Percentiles rank a stretch among this genome's conserved stretches.
Conservation (phyloP, 2,113 vertebrate species). For the Tragelaphus strepsiceros region DNA sequence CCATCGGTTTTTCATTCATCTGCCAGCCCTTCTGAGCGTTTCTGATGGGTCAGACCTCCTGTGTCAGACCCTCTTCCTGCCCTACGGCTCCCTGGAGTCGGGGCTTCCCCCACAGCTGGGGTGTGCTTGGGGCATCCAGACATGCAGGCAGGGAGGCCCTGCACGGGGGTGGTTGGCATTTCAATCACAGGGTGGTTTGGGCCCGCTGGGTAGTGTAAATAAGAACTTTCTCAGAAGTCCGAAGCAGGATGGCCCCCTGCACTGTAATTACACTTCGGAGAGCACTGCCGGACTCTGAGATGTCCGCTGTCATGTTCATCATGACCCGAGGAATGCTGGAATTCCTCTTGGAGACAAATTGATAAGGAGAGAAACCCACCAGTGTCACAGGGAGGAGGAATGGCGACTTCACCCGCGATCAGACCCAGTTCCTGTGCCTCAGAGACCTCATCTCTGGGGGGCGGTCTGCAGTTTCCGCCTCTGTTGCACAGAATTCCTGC, state of each 20-base stretch:
- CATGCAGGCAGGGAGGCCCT: not conserved
- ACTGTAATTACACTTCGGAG: accelerated
- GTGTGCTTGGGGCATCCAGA: not conserved
- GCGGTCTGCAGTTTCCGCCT: accelerated
- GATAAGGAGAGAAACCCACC: accelerated
- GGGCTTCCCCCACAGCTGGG: accelerated
- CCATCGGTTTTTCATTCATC: accelerated
- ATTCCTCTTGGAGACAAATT: not conserved
- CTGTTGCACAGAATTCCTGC: accelerated
- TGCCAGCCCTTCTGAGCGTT: not conserved
- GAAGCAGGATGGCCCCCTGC: too few relatives aligned
- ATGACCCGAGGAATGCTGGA: accelerated
- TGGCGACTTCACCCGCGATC: accelerated
- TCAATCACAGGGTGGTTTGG: not conserved
- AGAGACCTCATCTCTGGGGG: not conserved
- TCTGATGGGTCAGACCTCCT: not conserved
- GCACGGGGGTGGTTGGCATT: accelerated
- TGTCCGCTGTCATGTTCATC: not conserved
- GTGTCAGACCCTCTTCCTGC: not conserved
- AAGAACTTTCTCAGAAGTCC: not conserved
- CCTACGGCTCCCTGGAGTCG: accelerated
- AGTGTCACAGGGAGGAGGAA: accelerated
- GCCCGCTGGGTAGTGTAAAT: accelerated
- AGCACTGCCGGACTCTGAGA: accelerated
- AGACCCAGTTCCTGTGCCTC: accelerated